These are phyloP conservation scores for Zaprionus tsacasi DNA, from an alignment of 1,140 invertebrate genomes.

Conservation along the genomic window DNA sequence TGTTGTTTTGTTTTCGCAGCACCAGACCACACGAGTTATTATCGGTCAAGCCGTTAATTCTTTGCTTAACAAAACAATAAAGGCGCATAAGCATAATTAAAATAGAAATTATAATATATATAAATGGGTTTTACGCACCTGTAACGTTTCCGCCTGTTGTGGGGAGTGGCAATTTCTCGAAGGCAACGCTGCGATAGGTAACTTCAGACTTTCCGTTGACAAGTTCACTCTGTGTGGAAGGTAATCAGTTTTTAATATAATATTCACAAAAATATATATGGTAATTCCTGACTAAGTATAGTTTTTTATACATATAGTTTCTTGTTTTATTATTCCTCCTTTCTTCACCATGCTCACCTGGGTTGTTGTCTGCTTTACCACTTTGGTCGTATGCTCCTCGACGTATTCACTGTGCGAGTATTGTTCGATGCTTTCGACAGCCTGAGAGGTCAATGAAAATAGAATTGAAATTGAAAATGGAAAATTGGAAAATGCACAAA, in stretches of 20 bases:
- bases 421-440: slow-evolving; percentile 83
- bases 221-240: slow-evolving; percentile 55
- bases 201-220: slow-evolving; percentile 80
- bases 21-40: neutral
- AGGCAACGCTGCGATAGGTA: slow-evolving; percentile 87
- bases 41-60: neutral
- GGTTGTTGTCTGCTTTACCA: slow-evolving; percentile 74
- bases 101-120: neutral
- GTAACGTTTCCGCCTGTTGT: slow-evolving; percentile 89
- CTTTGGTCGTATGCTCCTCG: slow-evolving; percentile 78
- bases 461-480: slow-evolving; percentile 57
- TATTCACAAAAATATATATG: neutral
- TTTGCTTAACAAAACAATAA: neutral
- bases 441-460: slow-evolving; percentile 75
- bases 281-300: no score
- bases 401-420: slow-evolving; percentile 77
- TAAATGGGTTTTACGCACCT: slow-evolving; percentile 85
- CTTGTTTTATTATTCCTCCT: no score
- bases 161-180: slow-evolving; percentile 90
- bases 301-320: no score
- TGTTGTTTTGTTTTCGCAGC: slow-evolving; percentile 9
- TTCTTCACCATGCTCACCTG: slow-evolving; percentile 59
- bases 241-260: neutral
- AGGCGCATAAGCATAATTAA: neutral
- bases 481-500: slow-evolving; percentile 39